Percentiles rank a stretch among this genome's conserved stretches.
Evolutionary conservation across 2,113 vertebrate genomes (phyloP).

Genomic region (Stictonetta naevosa): DNA sequence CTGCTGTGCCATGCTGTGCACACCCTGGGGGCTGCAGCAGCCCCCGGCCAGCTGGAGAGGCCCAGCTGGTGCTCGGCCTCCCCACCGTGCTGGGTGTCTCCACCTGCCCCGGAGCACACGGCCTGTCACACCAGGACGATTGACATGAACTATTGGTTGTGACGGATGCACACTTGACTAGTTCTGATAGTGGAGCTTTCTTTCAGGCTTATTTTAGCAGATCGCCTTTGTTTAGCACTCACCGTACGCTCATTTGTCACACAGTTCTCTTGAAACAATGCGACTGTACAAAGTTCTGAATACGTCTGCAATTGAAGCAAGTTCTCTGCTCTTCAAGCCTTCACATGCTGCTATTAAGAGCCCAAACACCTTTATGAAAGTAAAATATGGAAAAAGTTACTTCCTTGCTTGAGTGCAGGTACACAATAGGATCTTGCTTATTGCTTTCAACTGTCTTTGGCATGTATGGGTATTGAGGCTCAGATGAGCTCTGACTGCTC

Average conservation of each 20-base stretch:
- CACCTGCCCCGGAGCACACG: background rate
- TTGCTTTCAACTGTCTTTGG: background rate
- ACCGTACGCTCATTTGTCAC: constrained; percentile 5
- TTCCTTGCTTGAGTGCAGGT: background rate
- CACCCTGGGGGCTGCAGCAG: background rate
- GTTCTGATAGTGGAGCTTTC: constrained; percentile 25
- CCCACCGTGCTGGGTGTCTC: background rate
- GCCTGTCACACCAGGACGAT: constrained; percentile 11
- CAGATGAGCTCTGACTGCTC: background rate
- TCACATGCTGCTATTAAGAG: background rate
- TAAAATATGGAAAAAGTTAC: background rate
- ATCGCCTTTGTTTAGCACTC: constrained; percentile 46
- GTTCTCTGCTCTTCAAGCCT: background rate
- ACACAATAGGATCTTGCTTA: background rate
- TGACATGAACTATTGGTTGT: constrained; percentile 33
- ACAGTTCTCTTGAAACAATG: background rate
- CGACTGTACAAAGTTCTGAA: background rate
- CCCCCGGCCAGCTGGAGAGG: background rate
- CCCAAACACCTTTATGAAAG: background rate
- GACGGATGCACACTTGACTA: background rate
- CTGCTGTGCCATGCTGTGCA: background rate
- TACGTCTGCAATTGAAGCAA: background rate
- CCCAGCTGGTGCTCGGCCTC: background rate
- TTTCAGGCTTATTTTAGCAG: constrained; percentile 40
- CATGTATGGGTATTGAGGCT: background rate